Percentiles rank a stretch among this genome's conserved stretches.
Conservation (phyloP, 2,113 vertebrate genomes). For the Calyptomena viridis region DNA sequence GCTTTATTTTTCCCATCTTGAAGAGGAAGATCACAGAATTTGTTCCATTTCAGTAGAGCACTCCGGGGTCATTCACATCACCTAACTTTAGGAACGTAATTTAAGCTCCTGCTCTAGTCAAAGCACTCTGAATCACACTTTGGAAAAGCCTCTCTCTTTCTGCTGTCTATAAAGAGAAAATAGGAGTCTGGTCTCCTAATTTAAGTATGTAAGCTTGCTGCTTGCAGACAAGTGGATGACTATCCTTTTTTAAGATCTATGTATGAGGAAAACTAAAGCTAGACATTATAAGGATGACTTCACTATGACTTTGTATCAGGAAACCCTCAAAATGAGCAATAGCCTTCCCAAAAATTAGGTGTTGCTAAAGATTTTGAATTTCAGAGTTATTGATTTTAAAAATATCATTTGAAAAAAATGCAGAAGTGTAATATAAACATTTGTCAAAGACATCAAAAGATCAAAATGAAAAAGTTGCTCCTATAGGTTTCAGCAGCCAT, state of each 20-base stretch:
- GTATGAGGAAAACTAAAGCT: not conserved
- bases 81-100: slow-evolving; percentile 5
- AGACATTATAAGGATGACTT: slow-evolving; percentile 10
- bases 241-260: not conserved
- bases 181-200: not conserved
- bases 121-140: not conserved
- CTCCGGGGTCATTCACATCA: not conserved
- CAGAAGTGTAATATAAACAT: slow-evolving; percentile 51
- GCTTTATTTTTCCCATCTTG: slow-evolving; percentile 19
- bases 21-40: not conserved
- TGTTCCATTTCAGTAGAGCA: not conserved
- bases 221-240: not conserved
- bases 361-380: slow-evolving; percentile 35
- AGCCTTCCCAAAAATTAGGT: slow-evolving; percentile 18
- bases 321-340: slow-evolving; percentile 21
- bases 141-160: slow-evolving; percentile 4
- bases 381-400: slow-evolving; percentile 52
- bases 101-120: slow-evolving; percentile 7
- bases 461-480: slow-evolving; percentile 40
- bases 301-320: not conserved
- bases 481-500: slow-evolving; percentile 42
- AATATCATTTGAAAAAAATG: slow-evolving; percentile 19
- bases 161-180: slow-evolving; percentile 4
- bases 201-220: slow-evolving; percentile 9
- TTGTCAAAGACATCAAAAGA: slow-evolving; percentile 56